Evolutionary conservation across 2,888 invertebrate genomes (phyloP), one percentile per base, ranked within the genome.

Genomic region (Tinea semifulvella): DNA sequence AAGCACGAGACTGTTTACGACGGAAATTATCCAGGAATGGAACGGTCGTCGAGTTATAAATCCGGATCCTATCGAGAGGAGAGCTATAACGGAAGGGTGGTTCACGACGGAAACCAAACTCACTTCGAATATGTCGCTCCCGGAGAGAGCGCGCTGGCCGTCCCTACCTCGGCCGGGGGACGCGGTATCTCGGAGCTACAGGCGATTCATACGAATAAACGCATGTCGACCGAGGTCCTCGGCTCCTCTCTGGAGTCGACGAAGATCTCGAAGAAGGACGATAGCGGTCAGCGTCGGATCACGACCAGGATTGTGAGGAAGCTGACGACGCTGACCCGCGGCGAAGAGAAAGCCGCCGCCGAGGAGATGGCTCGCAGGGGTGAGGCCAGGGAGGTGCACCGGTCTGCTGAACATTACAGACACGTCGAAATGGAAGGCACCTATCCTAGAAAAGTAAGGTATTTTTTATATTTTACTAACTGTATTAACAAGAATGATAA

Each of bases 241-340:
- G 93, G 92, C 60, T 91, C 90, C 63, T 91, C 92, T 50, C 82
- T 91, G 64, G 92, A 93, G 74, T 90, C 92, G 57, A 90, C 90
- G 50, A 91, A 92, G 75, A 89, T 91, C 59, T 90, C 91, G 66
- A 87, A 89, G 69, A 87, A 88, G 63, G 89, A 88, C 47, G 88
- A 90, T 52, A 88, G 87, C 62, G 92, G 93, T 27, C 88, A 89
- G 61, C 84, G 91, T 49, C 86, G 92, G 53, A 91, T 94, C 52
- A 94, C 93, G 18, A 92, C 94, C 35, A 87, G 92, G 62, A 91
- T 94, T 50, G 89, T 94, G 43, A 84, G 92, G 50, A 94, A 94
- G 69, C 92, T 95, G 56, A 95, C 94, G 25, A 94, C 94, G 2
- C 67, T 95, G 53, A 91, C 92, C 50, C 84, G 94, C 11, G 94